A percentile compares a stretch with the other conserved stretches of the same genome.
phyloP scores from a whole-genome alignment of 2,888 invertebrate genomes.

The Drosophila affinis region DNA sequence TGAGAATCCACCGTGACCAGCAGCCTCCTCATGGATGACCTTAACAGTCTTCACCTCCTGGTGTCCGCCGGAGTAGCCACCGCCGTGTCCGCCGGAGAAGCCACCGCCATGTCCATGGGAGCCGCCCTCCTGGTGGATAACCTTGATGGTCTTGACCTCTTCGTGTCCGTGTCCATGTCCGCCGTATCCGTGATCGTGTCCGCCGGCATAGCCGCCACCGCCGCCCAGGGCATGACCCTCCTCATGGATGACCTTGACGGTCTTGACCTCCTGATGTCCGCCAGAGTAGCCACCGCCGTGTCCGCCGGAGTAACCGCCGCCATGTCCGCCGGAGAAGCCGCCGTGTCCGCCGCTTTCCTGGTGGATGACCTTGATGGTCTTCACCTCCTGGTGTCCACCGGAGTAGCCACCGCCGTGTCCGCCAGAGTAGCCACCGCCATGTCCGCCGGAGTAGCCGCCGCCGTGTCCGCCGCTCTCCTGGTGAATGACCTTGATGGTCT shows the following conservation, averaged over 20 bases:
- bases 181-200: slow-evolving; percentile 39
- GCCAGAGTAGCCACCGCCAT: slow-evolving; percentile 35
- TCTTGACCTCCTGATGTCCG: slow-evolving; percentile 53
- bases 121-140: slow-evolving; percentile 41
- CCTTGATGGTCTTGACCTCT: slow-evolving; percentile 51
- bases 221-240: slow-evolving; percentile 49
- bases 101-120: slow-evolving; percentile 38
- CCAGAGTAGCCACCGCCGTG: slow-evolving; percentile 37
- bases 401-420: slow-evolving; percentile 42
- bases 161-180: slow-evolving; percentile 32
- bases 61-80: slow-evolving; percentile 42
- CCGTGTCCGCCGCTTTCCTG: slow-evolving; percentile 40
- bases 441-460: slow-evolving; percentile 16
- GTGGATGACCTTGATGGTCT: slow-evolving; percentile 61
- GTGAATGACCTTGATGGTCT: slow-evolving; percentile 61
- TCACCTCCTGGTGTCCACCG: slow-evolving; percentile 48
- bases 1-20: slow-evolving; percentile 41
- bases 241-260: slow-evolving; percentile 70
- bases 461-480: slow-evolving; percentile 24
- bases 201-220: slow-evolving; percentile 47
- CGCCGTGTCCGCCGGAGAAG: slow-evolving; percentile 36
- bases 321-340: slow-evolving; percentile 39
- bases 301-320: slow-evolving; percentile 43
- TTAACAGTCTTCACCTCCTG: slow-evolving; percentile 66
- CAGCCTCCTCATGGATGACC: slow-evolving; percentile 57